Conservation (phyloP, 2,888 invertebrate genomes). For the Drosophila mulleri region DNA sequence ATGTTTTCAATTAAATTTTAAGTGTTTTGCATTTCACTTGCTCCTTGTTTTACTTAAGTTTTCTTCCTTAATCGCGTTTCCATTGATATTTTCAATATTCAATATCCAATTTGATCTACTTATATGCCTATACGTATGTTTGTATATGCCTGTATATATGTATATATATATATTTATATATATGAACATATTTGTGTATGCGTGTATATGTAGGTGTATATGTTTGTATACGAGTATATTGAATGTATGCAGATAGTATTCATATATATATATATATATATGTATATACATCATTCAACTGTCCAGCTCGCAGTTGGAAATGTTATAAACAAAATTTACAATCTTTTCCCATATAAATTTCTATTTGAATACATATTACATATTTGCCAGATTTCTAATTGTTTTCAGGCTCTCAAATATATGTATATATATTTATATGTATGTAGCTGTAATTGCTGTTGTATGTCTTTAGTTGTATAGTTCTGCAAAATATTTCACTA, state of each 20-base stretch:
- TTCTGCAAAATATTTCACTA: constrained; percentile 83
- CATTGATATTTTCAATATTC: constrained; percentile 72
- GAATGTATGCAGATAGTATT: constrained; percentile 39
- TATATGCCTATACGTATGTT: constrained; percentile 47
- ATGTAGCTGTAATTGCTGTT: constrained; percentile 26
- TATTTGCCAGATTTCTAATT: constrained; percentile 29
- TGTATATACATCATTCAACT: constrained; percentile 23
- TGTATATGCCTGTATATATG: constrained; percentile 18
- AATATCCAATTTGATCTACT: constrained; percentile 78
- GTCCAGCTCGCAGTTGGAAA: constrained; percentile 26
- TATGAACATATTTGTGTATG: constrained; percentile 20
- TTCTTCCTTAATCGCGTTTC: constrained; percentile 6
- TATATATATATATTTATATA: constrained; percentile 37
- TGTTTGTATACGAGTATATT: constrained; percentile 43
- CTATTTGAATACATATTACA: constrained; percentile 8
- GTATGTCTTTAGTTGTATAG: constrained; percentile 49
- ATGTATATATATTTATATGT: background rate
- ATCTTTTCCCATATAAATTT: constrained; percentile 22
- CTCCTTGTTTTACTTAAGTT: constrained; percentile 23
- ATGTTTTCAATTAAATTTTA: constrained; percentile 84
- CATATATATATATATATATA: background rate
- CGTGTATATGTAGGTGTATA: constrained; percentile 26
- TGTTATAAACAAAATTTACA: constrained; percentile 69
- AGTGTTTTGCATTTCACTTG: constrained; percentile 52
- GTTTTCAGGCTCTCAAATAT: constrained; percentile 26